These are phyloP conservation scores for Linhomoeus sp. DNA, from an alignment of 2,888 invertebrate species.

Conservation along the genomic window DNA sequence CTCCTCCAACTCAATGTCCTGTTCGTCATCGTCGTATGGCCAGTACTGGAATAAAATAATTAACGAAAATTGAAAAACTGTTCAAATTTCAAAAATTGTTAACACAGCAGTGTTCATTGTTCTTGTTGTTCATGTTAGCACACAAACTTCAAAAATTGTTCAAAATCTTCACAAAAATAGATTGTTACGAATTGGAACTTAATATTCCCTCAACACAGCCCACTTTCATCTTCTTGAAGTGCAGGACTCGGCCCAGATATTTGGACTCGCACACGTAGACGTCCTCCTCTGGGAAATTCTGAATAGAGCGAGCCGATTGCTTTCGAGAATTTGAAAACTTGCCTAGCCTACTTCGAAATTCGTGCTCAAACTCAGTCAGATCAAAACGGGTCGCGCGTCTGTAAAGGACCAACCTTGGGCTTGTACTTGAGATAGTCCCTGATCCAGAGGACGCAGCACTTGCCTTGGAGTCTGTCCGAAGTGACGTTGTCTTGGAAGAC, in stretches of 20 bases:
- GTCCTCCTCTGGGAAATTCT: slow-evolving; percentile 66
- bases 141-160: too few species aligned
- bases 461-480: slow-evolving; percentile 60
- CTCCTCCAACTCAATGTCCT: slow-evolving; percentile 43
- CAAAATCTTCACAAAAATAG: too few species aligned
- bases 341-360: too few species aligned
- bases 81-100: too few species aligned
- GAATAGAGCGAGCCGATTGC: too few species aligned
- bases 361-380: too few species aligned
- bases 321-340: too few species aligned
- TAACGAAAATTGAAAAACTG: too few species aligned
- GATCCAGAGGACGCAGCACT: slow-evolving; percentile 78
- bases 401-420: slow-evolving; percentile 5
- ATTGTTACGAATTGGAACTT: too few species aligned
- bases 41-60: slow-evolving; percentile 13
- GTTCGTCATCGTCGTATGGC: slow-evolving; percentile 18
- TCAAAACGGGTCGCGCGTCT: too few species aligned
- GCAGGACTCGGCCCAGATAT: slow-evolving; percentile 61
- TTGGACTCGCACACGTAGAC: slow-evolving; percentile 90
- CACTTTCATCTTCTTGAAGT: slow-evolving; percentile 68
- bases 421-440: slow-evolving; percentile 67
- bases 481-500: slow-evolving; percentile 65
- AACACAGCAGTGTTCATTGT: too few species aligned
- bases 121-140: too few species aligned
- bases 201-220: neutral